Evolutionary conservation across 2,113 vertebrate genomes (phyloP).

Genomic region (Chaetura pelagica): DNA sequence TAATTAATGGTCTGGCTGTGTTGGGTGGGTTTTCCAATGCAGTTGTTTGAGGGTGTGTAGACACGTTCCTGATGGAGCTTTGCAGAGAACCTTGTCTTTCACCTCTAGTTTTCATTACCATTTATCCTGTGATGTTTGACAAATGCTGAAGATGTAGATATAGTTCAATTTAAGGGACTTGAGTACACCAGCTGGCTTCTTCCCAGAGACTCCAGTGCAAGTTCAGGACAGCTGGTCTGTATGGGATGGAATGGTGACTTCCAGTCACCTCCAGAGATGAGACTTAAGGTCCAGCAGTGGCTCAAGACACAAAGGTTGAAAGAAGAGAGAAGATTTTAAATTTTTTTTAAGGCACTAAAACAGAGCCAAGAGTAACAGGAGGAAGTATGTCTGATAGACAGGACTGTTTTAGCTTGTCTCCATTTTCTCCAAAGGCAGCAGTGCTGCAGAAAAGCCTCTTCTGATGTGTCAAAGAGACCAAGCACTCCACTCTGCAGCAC

Average conservation of each 20-base stretch:
- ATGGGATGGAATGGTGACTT: neutral
- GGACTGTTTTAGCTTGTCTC: slow-evolving; percentile 4
- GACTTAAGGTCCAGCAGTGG: neutral
- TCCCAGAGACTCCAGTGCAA: neutral
- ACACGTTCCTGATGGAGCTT: neutral
- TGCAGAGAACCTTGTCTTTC: neutral
- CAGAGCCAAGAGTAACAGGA: slow-evolving; percentile 23
- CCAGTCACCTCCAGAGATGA: neutral
- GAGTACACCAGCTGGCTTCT: neutral
- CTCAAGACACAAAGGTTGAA: neutral
- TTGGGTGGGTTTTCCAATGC: rapidly evolving
- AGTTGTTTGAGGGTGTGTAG: neutral
- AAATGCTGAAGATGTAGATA: neutral
- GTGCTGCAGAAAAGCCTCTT: slow-evolving; percentile 35
- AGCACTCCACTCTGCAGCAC: slow-evolving; percentile 1
- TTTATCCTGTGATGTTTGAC: neutral
- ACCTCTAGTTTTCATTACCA: neutral
- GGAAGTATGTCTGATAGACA: slow-evolving; percentile 6
- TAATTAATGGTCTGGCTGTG: neutral
- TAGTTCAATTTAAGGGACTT: neutral
- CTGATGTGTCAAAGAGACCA: slow-evolving; percentile 53
- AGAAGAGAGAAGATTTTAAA: neutral
- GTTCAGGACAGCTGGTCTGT: neutral
- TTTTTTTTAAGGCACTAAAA: neutral
- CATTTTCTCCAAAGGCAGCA: slow-evolving; percentile 45